Evolutionary conservation across 1,140 invertebrate genomes (phyloP), one percentile per base, ranked within the genome.

Genomic region (Lepidotrigona ventralis): DNA sequence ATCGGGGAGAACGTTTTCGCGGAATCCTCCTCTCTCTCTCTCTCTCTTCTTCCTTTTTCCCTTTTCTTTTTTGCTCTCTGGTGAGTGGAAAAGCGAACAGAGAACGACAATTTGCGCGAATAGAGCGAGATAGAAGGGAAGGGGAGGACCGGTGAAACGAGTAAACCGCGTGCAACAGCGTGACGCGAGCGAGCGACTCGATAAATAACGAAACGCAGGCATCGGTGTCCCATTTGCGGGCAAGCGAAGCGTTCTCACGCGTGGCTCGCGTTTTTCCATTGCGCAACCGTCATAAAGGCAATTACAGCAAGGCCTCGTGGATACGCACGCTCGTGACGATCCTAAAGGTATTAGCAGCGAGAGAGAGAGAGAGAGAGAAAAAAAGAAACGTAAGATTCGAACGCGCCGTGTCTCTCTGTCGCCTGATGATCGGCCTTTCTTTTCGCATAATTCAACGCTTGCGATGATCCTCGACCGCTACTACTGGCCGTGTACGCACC

Each of bases 271-370:
- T 26, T 58, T 71, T 58, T 51, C 26, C 39, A 71, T 71, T 79
- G 78, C 66, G 78, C 78, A 79, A 79, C 68, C 29, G n/a, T 79
- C 78, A n/a, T 58, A 46, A 79, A 79, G 14, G 19, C 39, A 58
- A 70, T 70, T 39, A 56, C 54, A 46, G 39, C 39, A n/a, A 71
- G 53, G 46, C 53, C n/a, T 54, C 39, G 21, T 8, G 23, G 58
- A 51, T 66, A 53, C 15, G 21, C 46, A 19, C 23, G 21, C 46
- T 14, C 23, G 17, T 33, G 4, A 39, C 33, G 58, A 46, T 26
- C 39, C 23, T 51, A 0, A 17, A 21, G 12, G 72, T 66, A 26
- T 23, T n/a, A 17, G 39, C 39, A 46, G 39, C 39, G 39, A 46
- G 39, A 8, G 39, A 46, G 39, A 21, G 19, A 56, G 8, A 56